Evolutionary conservation across 2,888 invertebrate species (phyloP), one percentile per base, ranked within the genome.

Genomic region (Epistrophella euchroma): DNA sequence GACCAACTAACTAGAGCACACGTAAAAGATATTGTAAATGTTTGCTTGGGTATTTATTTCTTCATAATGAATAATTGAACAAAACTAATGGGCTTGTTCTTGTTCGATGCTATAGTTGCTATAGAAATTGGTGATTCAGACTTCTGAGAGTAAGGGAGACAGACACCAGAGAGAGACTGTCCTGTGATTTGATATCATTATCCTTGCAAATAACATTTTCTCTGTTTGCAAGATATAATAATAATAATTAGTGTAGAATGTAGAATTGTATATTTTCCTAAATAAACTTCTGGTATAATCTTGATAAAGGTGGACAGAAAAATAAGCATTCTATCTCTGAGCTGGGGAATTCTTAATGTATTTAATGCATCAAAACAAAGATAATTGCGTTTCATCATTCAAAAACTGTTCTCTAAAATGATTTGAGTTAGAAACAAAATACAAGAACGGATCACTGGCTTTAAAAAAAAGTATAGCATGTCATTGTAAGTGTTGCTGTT

Each of bases 61-160:
- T 70, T 73, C 73, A 73, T 79, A 73, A 79, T 79, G 79, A 79
- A 79, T 79, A 79, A 79, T 79, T 79, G 79, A 79, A 68, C 68
- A 52, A 50, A 68, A 68, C 68, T 68, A 68, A 68, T 68, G 68
- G 68, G 68, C 37, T 68, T 68, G 68, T 52, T 40, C 60, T 60
- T 68, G 52, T 68, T 52, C 22, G 25, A 40, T n/a, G 22, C 17
- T 25, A 47, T 28, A 4, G 2, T 5, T 32, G 5, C 32, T 5
- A 7, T 32, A 32, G 19, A 50, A 79, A 13, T 45, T 62, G 52
- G 55, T 71, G 72, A 72, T 64, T 35, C 45, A 37, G 15, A 28
- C 4, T 5, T 43, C 9, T 3, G 15, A 25, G 25, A 28, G 15
- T n/a, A 2, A 50, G 22, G 6, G 22, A 25, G 62, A 37, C 45